phyloP scores from a whole-genome alignment of 2,888 invertebrate species.

The Melangyna quadrimaculata region DNA sequence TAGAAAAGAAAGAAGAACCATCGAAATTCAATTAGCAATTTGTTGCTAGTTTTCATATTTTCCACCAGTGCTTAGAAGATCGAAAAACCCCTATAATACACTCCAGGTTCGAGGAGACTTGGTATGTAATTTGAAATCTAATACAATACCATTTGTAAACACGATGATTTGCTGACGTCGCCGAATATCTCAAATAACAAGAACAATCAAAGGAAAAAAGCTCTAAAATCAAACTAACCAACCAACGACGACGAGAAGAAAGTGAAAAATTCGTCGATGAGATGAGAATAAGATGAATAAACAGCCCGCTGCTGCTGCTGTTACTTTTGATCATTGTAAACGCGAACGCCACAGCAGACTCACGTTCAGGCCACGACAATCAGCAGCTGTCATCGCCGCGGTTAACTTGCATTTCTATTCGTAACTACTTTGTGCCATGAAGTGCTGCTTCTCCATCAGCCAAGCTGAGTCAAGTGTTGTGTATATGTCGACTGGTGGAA shows the following conservation, averaged over 20 bases:
- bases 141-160: not conserved
- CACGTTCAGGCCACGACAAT: slow-evolving; percentile 24
- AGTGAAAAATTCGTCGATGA: slow-evolving; percentile 40
- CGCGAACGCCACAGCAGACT: slow-evolving; percentile 34
- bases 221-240: not conserved
- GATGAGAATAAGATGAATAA: slow-evolving; percentile 64
- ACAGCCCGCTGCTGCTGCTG: slow-evolving; percentile 11
- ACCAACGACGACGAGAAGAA: slow-evolving; percentile 10
- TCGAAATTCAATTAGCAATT: slow-evolving; percentile 47
- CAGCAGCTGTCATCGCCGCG: slow-evolving; percentile 9
- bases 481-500: slow-evolving; percentile 28
- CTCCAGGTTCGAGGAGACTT: too few relatives aligned
- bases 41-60: slow-evolving; percentile 52
- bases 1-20: not conserved
- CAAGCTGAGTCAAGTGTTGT: slow-evolving; percentile 38
- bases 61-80: too few relatives aligned
- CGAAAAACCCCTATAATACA: too few relatives aligned
- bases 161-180: slow-evolving; percentile 57
- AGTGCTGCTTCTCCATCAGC: slow-evolving; percentile 42
- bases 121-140: not conserved
- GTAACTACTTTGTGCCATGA: slow-evolving; percentile 63
- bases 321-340: slow-evolving; percentile 10
- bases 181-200: not conserved
- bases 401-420: slow-evolving; percentile 20
- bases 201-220: not conserved